phyloP scores from a whole-genome alignment of 2,888 invertebrate species.

The Vannuccia rotundouncinata region DNA sequence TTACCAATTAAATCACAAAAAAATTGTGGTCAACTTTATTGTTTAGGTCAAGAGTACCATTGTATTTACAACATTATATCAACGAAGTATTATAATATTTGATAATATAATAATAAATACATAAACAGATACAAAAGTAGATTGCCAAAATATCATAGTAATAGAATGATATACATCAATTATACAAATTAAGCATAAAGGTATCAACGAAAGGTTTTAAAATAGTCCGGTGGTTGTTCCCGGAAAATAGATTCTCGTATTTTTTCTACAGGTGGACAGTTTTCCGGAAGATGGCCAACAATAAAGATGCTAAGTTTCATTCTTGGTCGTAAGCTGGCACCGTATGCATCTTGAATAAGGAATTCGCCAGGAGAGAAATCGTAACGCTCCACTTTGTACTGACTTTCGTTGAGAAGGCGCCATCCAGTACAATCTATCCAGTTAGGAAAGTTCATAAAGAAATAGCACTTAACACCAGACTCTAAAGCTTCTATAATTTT shows the following conservation, averaged over 20 bases:
- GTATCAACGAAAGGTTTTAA: too few relatives aligned
- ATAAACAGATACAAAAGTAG: too few relatives aligned
- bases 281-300: conserved; percentile 18
- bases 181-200: too few relatives aligned
- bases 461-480: conserved; percentile 29
- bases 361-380: conserved; percentile 32
- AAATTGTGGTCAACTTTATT: too few relatives aligned
- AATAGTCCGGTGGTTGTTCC: background rate
- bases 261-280: background rate
- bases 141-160: too few relatives aligned
- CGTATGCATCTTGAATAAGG: conserved; percentile 38
- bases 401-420: conserved; percentile 30
- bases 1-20: too few relatives aligned
- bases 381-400: background rate
- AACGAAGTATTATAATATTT: too few relatives aligned
- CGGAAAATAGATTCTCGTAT: background rate
- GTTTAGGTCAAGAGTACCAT: too few relatives aligned
- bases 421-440: conserved; percentile 36
- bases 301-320: conserved; percentile 32
- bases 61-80: too few relatives aligned
- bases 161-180: too few relatives aligned
- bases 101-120: too few relatives aligned
- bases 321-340: conserved; percentile 10
- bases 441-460: conserved; percentile 33
- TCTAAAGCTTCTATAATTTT: conserved; percentile 29